phyloP scores from a whole-genome alignment of 2,797 vertebrate species.

The Vespertilio murinus region DNA sequence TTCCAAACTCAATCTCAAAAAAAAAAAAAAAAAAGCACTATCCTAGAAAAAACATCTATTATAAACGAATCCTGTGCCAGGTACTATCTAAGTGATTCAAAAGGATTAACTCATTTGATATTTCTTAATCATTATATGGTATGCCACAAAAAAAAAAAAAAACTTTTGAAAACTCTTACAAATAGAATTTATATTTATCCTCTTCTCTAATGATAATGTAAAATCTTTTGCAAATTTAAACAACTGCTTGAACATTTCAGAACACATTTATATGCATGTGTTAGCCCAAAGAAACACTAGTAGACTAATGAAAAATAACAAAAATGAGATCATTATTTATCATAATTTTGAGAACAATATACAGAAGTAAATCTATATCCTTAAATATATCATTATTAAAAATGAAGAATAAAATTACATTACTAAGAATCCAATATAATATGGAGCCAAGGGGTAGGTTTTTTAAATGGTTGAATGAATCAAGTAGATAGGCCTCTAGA shows the following conservation, averaged over 20 bases:
- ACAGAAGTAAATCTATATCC: slow-evolving; percentile 57
- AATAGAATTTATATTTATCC: slow-evolving; percentile 7
- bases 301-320: slow-evolving; percentile 45
- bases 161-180: slow-evolving; percentile 37
- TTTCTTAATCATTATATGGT: background rate
- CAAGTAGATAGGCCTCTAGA: slow-evolving; percentile 55
- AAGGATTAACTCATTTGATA: background rate
- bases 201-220: slow-evolving; percentile 50
- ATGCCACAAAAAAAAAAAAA: slow-evolving; percentile 29
- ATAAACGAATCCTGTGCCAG: background rate
- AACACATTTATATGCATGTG: slow-evolving; percentile 47
- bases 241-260: slow-evolving; percentile 38
- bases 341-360: slow-evolving; percentile 57
- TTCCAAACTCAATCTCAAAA: background rate
- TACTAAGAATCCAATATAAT: slow-evolving; percentile 52
- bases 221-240: slow-evolving; percentile 45
- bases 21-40: no score
- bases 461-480: background rate
- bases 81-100: background rate
- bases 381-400: slow-evolving; percentile 67
- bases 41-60: background rate
- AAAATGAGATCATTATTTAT: slow-evolving; percentile 28
- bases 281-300: slow-evolving; percentile 40
- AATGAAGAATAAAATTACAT: slow-evolving; percentile 54
- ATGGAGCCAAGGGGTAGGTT: background rate